Evolutionary conservation across 2,797 vertebrate species (phyloP), one percentile per base, ranked within the genome.

Genomic region (Cyprinella venusta): DNA sequence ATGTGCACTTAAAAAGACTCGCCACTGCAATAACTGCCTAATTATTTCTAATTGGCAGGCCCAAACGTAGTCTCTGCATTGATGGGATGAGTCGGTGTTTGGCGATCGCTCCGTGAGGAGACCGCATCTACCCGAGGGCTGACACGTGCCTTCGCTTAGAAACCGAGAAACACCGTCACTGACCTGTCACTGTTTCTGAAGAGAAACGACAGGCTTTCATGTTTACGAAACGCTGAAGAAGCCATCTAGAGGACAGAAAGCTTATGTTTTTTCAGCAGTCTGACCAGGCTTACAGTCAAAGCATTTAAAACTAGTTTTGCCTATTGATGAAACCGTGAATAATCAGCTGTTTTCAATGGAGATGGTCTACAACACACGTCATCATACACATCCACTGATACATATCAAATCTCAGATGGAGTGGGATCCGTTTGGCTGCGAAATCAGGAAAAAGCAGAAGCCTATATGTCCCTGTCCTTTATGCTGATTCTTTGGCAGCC

Each of bases 41-140:
- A 99, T 99, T 99, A 99, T 98, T 97, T 98, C 97, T 99, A 98
- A 99, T 98, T 99, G 98, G 97, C 96, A 96, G 96, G 95, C 96
- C 95, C 94, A 95, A 96, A 94, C 96, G 95, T 97, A 97, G 96
- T 97, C 95, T 97, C 96, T 96, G 96, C 96, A 81, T 80, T 82
- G 69, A 86, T 78, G 76, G 76, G 5, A 45, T 16, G 56, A 79
- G 82, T 12, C 18, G 95, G 95, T 96, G 96, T 97, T 97, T 97
- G 96, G 96, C 96, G 94, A 96, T 96, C 94, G 85, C 90, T 91
- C 94, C 94, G 93, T 92, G 93, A 93, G 93, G 91, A 92, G 91
- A 93, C 91, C 0, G 8, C n/a, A 7, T 64, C 38, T 45, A 77
- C 19, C 15, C 54, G 92, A 92, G 93, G 92, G 92, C 91, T 91